These are phyloP conservation scores for Aricia artaxerxes DNA, from an alignment of 2,888 invertebrate genomes.

Conservation along the genomic window DNA sequence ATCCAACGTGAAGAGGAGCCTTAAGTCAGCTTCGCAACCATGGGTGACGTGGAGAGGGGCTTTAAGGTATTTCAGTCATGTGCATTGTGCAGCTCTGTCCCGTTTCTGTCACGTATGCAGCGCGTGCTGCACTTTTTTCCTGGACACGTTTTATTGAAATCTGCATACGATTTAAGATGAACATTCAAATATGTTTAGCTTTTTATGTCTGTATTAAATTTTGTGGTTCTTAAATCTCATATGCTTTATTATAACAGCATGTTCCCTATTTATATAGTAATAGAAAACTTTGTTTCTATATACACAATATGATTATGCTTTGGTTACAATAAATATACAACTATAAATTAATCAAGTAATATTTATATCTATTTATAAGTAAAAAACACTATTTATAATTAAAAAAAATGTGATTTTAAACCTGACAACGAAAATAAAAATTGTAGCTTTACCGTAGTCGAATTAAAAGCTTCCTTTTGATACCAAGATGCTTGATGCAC, in stretches of 20 bases:
- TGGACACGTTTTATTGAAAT: conserved; percentile 8
- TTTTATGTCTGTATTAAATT: not conserved
- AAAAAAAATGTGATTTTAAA: not conserved
- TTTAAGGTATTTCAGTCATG: conserved; percentile 14
- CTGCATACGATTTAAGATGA: not conserved
- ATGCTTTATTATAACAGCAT: too few species aligned
- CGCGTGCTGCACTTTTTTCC: conserved; percentile 7
- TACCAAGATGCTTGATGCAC: too few species aligned
- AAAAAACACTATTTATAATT: too few species aligned
- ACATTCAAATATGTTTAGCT: not conserved
- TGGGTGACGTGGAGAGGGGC: not conserved
- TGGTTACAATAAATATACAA: too few species aligned
- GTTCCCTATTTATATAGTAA: too few species aligned
- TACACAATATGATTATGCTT: too few species aligned
- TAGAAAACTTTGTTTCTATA: too few species aligned
- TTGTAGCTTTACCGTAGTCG: too few species aligned
- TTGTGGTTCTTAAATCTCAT: not conserved
- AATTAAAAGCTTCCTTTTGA: too few species aligned
- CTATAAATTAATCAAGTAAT: too few species aligned
- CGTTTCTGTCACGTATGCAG: not conserved
- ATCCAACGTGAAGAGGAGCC: not conserved
- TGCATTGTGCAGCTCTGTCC: not conserved
- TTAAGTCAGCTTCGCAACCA: not conserved
- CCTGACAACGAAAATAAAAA: not conserved
- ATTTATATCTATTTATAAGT: too few species aligned